Evolutionary conservation across 2,113 vertebrate genomes (phyloP).

Genomic region (Chloropsis cyanopogon): DNA sequence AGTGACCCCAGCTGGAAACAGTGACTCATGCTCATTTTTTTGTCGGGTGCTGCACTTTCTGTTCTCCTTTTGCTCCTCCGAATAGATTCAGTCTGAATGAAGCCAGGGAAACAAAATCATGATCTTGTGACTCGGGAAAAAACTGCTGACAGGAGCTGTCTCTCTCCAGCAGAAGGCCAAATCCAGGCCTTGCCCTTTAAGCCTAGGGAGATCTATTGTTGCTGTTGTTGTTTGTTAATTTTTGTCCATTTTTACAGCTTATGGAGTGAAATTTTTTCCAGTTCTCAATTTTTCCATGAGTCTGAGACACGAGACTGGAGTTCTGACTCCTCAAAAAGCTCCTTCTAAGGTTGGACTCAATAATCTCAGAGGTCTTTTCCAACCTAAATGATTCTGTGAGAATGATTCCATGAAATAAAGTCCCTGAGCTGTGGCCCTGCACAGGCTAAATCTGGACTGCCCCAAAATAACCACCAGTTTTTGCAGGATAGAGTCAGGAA

Average conservation of each 20-base stretch:
- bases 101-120: constrained; percentile 5
- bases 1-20: neutral
- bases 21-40: constrained; percentile 16
- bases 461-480: neutral
- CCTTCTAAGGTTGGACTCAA: neutral
- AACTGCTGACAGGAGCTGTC: constrained; percentile 35
- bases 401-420: neutral
- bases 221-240: neutral
- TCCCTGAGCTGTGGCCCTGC: neutral
- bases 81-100: neutral
- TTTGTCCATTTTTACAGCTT: neutral
- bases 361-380: neutral
- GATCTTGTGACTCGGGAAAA: constrained; percentile 52
- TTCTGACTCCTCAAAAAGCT: neutral
- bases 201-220: neutral
- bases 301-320: neutral
- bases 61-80: constrained; percentile 52
- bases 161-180: neutral
- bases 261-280: neutral
- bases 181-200: neutral
- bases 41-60: constrained; percentile 56
- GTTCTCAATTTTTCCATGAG: neutral
- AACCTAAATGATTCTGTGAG: neutral
- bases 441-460: neutral
- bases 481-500: neutral